Base-by-base conservation (phyloP, 1,140 invertebrate species). In the Brachionus asplanchnoidis region DNA sequence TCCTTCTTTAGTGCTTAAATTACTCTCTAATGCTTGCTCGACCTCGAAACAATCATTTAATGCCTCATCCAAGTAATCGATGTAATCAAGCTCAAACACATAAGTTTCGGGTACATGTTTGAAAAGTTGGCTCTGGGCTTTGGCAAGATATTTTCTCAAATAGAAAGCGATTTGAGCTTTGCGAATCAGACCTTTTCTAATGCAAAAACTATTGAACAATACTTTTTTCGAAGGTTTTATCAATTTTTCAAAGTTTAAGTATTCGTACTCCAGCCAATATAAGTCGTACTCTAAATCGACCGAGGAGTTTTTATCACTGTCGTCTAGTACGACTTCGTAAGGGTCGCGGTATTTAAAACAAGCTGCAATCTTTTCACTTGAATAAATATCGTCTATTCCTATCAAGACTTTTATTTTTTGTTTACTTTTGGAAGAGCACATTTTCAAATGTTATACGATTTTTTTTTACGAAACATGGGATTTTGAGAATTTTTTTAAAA, bases 251-350 rank as follows among this genome's bases (percentile, higher is more conserved):
- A 80, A 80, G 20, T 80, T 56, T 42, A 80, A 40, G 60, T 80
- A 53, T 80, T 80, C 77, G 17, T 80, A 80, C 60, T 80, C 77
- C 17, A 80, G 53, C 77, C 77, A 80, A 40, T 80, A 80, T 14
- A 60, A 77, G 26, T 77, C 42, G 46, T 50, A 77, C 12, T 20
- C 23, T 46, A 50, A 44, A 12, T 46, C 20, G 8, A 1, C 7
- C 12, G 17, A 26, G 20, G 20, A 6, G 14, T n/a, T 50, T 36
- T 53, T 50, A 23, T 77, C 44, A 4, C 20, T 36, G 40, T 73
- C 40, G 36, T 28, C 26, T 50, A 77, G 26, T 26, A 23, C 73
- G 9, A 77, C 42, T 77, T 77, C 42, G 14, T 77, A 77, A 17
- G 20, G 8, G 11, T 77, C 23, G 14, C 73, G 40, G 17, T 20